Percentiles rank a stretch among this genome's conserved stretches.
Evolutionary conservation across 30 jellyfish, hydroid and myxozoan species (phyloP).

Genomic region (Hydractinia echinata): DNA sequence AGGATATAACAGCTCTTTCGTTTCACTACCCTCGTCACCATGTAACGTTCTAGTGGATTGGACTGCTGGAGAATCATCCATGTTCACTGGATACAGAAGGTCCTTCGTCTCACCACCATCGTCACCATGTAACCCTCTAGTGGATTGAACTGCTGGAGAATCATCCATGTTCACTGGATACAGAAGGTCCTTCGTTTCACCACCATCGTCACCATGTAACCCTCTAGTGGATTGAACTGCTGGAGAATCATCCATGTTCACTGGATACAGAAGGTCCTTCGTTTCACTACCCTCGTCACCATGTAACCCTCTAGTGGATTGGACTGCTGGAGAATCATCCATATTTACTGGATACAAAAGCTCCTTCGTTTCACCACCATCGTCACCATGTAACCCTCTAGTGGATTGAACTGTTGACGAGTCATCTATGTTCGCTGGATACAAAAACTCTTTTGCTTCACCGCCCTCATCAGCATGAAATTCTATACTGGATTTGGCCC

Average conservation of each 20-base stretch:
- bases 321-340: not conserved
- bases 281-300: slow-evolving; percentile 23
- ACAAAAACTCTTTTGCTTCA: slow-evolving; percentile 41
- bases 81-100: slow-evolving; percentile 17
- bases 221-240: not conserved
- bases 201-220: not conserved
- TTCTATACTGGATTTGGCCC: not conserved
- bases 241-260: not conserved
- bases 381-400: slow-evolving; percentile 22
- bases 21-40: slow-evolving; percentile 29
- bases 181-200: slow-evolving; percentile 6
- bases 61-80: not conserved
- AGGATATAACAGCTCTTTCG: slow-evolving; percentile 53
- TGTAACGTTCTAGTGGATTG: not conserved
- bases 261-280: slow-evolving; percentile 24
- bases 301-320: slow-evolving; percentile 29
- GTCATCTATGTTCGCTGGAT: slow-evolving; percentile 24
- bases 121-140: not conserved
- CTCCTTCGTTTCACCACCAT: slow-evolving; percentile 43
- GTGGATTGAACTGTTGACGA: not conserved
- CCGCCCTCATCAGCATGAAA: slow-evolving; percentile 25
- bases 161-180: not conserved
- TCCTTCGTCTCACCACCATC: slow-evolving; percentile 43
- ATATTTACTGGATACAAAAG: slow-evolving; percentile 41
- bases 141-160: too few species aligned